A percentile compares a stretch with the other conserved stretches of the same genome.
phyloP scores from a whole-genome alignment of 2,113 vertebrate species.

The Heterochromis multidens region DNA sequence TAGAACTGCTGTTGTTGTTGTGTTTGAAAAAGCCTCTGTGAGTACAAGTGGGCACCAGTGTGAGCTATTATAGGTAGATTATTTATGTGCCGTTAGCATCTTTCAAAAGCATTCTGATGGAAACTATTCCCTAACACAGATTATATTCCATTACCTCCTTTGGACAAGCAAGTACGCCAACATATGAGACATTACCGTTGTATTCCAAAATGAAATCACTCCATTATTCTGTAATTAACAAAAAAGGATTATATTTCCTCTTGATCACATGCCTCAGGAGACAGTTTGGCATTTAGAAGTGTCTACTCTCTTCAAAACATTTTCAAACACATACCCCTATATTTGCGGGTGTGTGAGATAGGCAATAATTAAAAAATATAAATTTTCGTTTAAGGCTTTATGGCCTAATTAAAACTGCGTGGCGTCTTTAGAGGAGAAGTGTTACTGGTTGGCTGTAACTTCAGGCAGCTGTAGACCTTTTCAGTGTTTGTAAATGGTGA shows the following conservation, averaged over 20 bases:
- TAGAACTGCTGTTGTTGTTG: too few relatives aligned
- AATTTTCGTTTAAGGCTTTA: neutral
- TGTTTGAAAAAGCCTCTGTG: neutral
- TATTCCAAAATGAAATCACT: neutral
- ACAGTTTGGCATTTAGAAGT: neutral
- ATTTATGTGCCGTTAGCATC: neutral
- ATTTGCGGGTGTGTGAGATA: neutral
- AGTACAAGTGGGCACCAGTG: neutral
- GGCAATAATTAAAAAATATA: neutral
- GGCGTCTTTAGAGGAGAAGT: neutral
- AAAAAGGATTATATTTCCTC: neutral
- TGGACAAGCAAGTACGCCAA: neutral
- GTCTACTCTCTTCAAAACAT: neutral
- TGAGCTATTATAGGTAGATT: neutral
- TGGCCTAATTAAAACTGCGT: neutral
- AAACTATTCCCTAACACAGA: neutral
- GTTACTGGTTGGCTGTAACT: neutral
- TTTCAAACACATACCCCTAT: neutral
- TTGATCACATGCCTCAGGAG: neutral
- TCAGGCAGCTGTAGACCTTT: neutral
- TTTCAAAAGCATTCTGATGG: neutral
- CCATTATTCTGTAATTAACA: neutral
- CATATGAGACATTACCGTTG: neutral
- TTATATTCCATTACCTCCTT: neutral
- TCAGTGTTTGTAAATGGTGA: neutral